Evolutionary conservation across 2,797 vertebrate species (phyloP), one percentile per base, ranked within the genome.

Genomic region (Falco berigora): DNA sequence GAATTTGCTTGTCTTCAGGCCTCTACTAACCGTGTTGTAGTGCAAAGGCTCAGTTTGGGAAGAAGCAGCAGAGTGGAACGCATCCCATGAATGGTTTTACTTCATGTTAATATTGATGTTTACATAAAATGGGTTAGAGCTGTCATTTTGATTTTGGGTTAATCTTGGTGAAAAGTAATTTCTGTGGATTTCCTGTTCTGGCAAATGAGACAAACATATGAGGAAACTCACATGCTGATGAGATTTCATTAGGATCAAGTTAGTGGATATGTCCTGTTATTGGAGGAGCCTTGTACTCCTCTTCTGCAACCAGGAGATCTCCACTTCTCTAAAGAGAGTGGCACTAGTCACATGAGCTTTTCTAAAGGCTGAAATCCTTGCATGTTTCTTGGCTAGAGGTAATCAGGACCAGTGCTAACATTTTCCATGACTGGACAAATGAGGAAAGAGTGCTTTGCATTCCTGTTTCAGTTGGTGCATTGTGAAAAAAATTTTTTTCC

Each of bases 141-240:
- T 93, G 72, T 64, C 81, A 58, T 90, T 91, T 86, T 30, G 66
- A 59, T 91, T 91, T 93, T 83, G 34, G 52, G 86, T 94, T 63
- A 86, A 88, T 86, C 61, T 75, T 68, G 77, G 42, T 77, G 68
- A 94, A 95, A 90, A 92, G 50, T 49, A 80, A 68, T 88, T 92
- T 91, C 53, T 84, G 50, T 49, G 77, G 69, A 86, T 95, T 88
- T 95, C 34, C 34, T 80, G 12, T 64, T 88, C 53, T 75, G 50
- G 40, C 15, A 92, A 92, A 80, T 53, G 66, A 78, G 72, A 64
- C 59, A 92, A 80, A 68, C 14, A 18, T 66, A 40, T 72, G 72
- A 94, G 27, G 36, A 95, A 90, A 85, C 55, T 75, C 40, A 47
- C 42, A 64, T 62, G 56, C 20, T 76, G 84, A 30, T 34, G 58